Evolutionary conservation across 2,113 vertebrate species (phyloP).

Genomic region (Rissa tridactyla): DNA sequence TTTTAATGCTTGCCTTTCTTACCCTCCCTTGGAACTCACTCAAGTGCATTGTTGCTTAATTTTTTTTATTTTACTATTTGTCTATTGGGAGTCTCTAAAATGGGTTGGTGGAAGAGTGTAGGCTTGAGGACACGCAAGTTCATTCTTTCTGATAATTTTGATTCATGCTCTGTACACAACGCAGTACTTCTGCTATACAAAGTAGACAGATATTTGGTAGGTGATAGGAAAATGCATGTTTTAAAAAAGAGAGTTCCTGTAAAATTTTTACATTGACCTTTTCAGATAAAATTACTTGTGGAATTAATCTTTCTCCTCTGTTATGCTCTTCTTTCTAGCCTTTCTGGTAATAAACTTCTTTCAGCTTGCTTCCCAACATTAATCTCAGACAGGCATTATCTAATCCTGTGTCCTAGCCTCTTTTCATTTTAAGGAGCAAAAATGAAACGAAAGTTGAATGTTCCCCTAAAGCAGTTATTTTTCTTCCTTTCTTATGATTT

Average conservation of each 20-base stretch:
- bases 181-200: neutral
- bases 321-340: neutral
- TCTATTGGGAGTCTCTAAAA: neutral
- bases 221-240: neutral
- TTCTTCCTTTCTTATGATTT: neutral
- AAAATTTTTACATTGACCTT: neutral
- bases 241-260: neutral
- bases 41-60: slow-evolving; percentile 4
- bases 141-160: neutral
- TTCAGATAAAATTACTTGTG: neutral
- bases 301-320: neutral
- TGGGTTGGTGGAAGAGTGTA: neutral
- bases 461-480: neutral
- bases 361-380: neutral
- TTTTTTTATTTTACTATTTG: neutral
- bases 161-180: neutral
- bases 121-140: neutral
- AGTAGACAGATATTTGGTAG: neutral
- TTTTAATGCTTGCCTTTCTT: slow-evolving; percentile 53
- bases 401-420: neutral
- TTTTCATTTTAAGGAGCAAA: neutral
- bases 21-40: slow-evolving; percentile 2
- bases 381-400: neutral
- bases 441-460: neutral
- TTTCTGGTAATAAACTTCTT: neutral